These are phyloP conservation scores for Schizopygopsis malacanthus DNA, from an alignment of 2,797 vertebrate species.

Conservation along the genomic window DNA sequence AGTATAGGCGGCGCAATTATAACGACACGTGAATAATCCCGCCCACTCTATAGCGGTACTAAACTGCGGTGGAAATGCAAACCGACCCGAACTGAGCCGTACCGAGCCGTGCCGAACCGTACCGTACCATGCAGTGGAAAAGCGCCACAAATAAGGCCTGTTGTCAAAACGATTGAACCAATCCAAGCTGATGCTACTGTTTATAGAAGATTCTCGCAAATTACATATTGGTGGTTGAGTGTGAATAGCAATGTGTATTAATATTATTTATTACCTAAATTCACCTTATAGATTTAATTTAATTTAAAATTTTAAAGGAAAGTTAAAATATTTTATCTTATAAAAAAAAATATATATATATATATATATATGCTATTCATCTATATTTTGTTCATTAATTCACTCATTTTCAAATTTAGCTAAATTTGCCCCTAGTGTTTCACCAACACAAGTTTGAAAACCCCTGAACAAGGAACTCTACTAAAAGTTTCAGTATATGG, in stretches of 20 bases:
- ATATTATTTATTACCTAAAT: background rate
- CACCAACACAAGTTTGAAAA: background rate
- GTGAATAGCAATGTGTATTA: constrained; percentile 4
- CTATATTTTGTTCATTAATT: background rate
- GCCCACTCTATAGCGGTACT: too few relatives aligned
- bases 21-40: too few relatives aligned
- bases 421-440: background rate
- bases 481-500: background rate
- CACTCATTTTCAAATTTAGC: background rate
- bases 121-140: too few relatives aligned
- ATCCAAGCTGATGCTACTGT: background rate
- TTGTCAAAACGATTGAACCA: background rate
- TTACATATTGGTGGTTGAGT: background rate
- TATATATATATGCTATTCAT: background rate
- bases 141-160: too few relatives aligned
- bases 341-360: too few relatives aligned
- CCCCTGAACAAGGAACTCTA: background rate
- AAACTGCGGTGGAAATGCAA: too few relatives aligned
- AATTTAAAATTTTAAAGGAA: too few relatives aligned
- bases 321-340: too few relatives aligned
- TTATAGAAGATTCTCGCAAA: background rate
- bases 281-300: too few relatives aligned
- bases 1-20: too few relatives aligned
- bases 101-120: too few relatives aligned
- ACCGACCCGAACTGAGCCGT: too few relatives aligned